Conservation (phyloP, 2,113 vertebrate species). For the Saguinus midas region DNA sequence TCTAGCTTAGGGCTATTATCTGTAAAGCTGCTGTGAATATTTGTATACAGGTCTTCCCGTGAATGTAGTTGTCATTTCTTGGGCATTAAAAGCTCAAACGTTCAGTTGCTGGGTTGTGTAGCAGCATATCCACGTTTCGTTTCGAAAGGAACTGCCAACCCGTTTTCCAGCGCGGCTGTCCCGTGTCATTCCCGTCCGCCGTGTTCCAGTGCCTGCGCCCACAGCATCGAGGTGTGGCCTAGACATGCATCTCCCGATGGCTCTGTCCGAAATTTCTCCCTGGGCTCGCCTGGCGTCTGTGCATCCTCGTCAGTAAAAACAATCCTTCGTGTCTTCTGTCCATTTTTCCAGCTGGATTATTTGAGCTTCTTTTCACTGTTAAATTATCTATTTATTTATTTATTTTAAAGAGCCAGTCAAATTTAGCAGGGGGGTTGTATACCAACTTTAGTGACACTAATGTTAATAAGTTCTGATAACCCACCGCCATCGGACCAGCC, state of each 20-base stretch:
- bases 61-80: neutral
- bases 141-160: neutral
- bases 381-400: no score
- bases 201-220: accelerated
- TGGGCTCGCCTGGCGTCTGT: no score
- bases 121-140: neutral
- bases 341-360: neutral
- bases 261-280: accelerated
- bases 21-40: neutral
- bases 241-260: accelerated
- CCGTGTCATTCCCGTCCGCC: neutral
- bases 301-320: neutral
- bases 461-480: no score
- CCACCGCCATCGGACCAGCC: no score
- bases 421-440: no score
- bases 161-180: accelerated
- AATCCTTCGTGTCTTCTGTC: neutral
- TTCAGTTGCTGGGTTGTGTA: neutral
- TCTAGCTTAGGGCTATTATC: neutral
- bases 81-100: neutral
- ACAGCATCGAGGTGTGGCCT: neutral
- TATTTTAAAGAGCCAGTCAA: no score
- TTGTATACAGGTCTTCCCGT: neutral
- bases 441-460: no score
- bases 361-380: neutral